Conservation (phyloP, 2,113 vertebrate species). For the Epinephelus cyanopodus region DNA sequence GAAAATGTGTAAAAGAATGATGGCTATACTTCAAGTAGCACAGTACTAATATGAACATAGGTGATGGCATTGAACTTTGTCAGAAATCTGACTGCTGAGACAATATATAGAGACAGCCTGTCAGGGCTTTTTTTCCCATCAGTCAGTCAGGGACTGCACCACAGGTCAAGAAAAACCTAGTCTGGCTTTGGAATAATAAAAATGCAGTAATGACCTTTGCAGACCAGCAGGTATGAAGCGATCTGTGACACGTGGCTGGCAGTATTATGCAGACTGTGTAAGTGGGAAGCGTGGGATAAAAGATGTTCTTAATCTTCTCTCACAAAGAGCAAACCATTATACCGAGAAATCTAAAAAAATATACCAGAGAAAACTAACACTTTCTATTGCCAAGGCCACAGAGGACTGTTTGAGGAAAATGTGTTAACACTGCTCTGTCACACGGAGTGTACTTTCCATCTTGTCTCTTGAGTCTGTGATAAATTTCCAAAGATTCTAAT, state of each 20-base stretch:
- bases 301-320: background rate
- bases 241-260: background rate
- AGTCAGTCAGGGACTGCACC: background rate
- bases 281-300: constrained; percentile 11
- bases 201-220: constrained; percentile 4
- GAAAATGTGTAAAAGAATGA: no score
- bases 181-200: background rate
- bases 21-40: no score
- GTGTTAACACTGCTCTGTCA: background rate
- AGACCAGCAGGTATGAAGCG: background rate
- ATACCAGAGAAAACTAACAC: background rate
- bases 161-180: background rate
- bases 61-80: no score
- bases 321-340: constrained; percentile 7
- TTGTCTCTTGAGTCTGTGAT: background rate
- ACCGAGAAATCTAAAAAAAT: background rate
- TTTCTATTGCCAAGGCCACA: background rate
- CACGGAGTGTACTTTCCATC: background rate
- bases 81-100: no score
- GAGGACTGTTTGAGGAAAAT: background rate
- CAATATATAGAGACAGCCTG: no score
- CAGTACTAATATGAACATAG: no score
- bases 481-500: background rate
- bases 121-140: background rate
- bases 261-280: background rate